These are phyloP conservation scores for Dreissena polymorpha DNA, from an alignment of 1,140 invertebrate genomes.

Conservation along the genomic window DNA sequence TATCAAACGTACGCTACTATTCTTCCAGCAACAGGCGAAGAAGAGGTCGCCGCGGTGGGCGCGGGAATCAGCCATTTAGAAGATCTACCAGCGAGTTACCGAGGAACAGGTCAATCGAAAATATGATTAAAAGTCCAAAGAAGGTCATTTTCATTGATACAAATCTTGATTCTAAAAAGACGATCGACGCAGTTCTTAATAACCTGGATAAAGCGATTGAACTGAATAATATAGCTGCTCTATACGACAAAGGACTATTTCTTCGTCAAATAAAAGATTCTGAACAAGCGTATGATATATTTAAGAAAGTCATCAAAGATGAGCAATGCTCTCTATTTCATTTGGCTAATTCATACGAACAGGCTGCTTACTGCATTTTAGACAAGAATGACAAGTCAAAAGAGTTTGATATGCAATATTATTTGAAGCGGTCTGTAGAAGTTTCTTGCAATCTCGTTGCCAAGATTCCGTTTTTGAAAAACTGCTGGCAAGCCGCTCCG, in stretches of 20 bases:
- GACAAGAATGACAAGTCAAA: not conserved
- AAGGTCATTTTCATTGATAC: constrained; percentile 10
- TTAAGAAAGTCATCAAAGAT: constrained; percentile 18
- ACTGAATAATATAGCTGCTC: not conserved
- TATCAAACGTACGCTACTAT: not conserved
- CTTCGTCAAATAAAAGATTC: constrained; percentile 5
- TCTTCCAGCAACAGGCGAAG: not conserved
- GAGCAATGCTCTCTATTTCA: constrained; percentile 10
- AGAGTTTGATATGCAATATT: constrained; percentile 10
- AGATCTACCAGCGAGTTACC: not conserved
- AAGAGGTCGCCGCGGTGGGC: not conserved
- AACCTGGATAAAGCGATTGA: constrained; percentile 25
- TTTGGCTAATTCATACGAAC: constrained; percentile 34
- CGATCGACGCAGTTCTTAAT: not conserved
- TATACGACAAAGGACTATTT: constrained; percentile 33
- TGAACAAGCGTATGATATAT: constrained; percentile 8
- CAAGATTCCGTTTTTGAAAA: constrained; percentile 26
- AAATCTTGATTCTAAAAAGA: not conserved
- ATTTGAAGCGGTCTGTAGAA: constrained; percentile 36
- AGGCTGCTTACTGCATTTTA: constrained; percentile 10
- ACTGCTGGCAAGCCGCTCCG: constrained; percentile 24
- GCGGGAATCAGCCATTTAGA: not conserved
- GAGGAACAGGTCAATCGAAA: not conserved
- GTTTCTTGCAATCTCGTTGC: constrained; percentile 28
- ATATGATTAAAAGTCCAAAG: constrained; percentile 31